Base-by-base conservation (phyloP, 2,797 vertebrate species). In the Ctenopoma kingsleyae region DNA sequence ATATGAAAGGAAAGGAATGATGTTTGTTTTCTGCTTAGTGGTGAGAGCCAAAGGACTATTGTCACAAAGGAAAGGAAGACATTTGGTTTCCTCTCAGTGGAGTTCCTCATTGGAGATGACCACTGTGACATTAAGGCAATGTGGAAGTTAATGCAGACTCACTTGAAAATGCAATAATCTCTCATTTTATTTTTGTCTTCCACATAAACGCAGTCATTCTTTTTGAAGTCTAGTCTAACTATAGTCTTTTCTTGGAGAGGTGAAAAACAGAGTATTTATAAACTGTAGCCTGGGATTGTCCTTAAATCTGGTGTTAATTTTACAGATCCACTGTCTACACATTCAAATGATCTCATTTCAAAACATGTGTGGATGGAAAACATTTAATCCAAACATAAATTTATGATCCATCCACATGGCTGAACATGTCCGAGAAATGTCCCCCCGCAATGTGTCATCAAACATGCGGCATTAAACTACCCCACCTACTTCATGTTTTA, bases 401-500 rank as follows among this genome's bases (percentile, higher is more conserved):
- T 43, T 19, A 2, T 51, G 9, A 22, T 48, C 27, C 36, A 22
- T 27, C 17, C 19, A 19, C 15, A 49, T 17, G 50, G 40, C 43
- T 13, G 10, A 73, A 53, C 46, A 64, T 5, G 36, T 27, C 11
- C 48, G 1, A 17, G 7, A 32, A 67, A 54, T 44, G 50, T 73
- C 22, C n/a, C 6, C 40, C 40, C 72, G 27, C 60, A 69, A 55
- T 81, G 78, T 4, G 56, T 80, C 80, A 82, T 73, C 44, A 25
- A 51, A 64, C 46, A 57, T 41, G 38, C 46, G 32, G 54, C 8
- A 54, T 25, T 35, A 16, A 78, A 71, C 23, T 38, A 40, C 78
- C 49, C 52, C 68, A 67, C 78, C 83, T 71, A 69, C 69, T 43
- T 74, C 48, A 70, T 65, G 62, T 51, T 60, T 63, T 12, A 23